Base-by-base conservation (phyloP, 1,140 invertebrate genomes). In the Macrosteles quadrilineatus region DNA sequence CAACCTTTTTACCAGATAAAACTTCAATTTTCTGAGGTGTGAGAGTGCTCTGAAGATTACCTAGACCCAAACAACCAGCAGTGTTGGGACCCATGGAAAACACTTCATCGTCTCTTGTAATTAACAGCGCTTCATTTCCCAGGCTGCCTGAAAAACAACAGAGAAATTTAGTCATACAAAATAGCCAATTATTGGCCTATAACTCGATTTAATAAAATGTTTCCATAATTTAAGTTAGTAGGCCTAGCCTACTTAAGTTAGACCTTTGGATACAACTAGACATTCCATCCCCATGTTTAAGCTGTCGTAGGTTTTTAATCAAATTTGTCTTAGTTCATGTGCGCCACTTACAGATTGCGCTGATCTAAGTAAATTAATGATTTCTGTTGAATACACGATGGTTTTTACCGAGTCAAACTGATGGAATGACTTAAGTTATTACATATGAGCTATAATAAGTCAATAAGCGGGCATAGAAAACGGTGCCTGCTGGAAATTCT, bases 81-180 rank as follows among this genome's bases (percentile, higher is more conserved):
- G 82, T 82, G 72, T 89, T 89, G 11, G 82, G 85, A 43, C 88
- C 88, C 47, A 90, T 74, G 9, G 84, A 85, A 78, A 83, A 88
- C 1, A 90, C 86, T 73, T 86, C 85, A 77, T 87, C 86, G 73
- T 85, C 82, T 72, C 85, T 84, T 25, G 85, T 87, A 17, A 89
- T 83, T 62, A 89, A 82, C 43, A 90, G 77, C 27, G 87, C 87
- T 80, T 89, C 87, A 78, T 88, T 88, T 17, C 87, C 87, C 40
- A 87, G 80, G 71, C 83, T 81, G 29, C 83, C 83, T 84, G 66
- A 19, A 69, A 59, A 71, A 59, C 21, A 6, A 40, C 29, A 17
- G 62, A 45, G 0, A 43, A 53, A 75, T 64, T 69, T 25, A 69
- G 30, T 43, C 36, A 12, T 43, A 25, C 69, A 17, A 36, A 23